Base-by-base conservation (phyloP, 2,888 invertebrate species). In the Pollenia amentaria region DNA sequence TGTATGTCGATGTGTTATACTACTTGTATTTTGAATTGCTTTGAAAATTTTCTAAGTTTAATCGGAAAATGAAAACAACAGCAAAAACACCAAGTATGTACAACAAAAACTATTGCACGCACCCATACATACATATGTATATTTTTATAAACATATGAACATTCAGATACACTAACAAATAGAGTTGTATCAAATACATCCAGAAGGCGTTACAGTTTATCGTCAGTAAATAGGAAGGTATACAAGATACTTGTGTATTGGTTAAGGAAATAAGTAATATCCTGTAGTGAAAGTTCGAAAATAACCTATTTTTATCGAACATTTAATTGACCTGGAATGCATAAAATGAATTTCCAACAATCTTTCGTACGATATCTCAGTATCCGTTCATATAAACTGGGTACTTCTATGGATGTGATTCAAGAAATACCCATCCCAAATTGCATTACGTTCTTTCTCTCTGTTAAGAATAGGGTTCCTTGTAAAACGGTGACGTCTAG, bases 141-240 rank as follows among this genome's bases (percentile, higher is more conserved):
- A 78, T 72, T 62, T 69, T 83, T 72, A 65, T 60, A 77, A 51
- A 42, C 57, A 64, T 14, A 70, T 14, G n/a, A n/a, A 67, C 11
- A 53, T 14, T 51, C 21, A 44, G 29, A 29, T 4, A 44, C 18
- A 44, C 44, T 1, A 40, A 51, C 60, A 78, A 84, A 84, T 72
- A 40, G 46, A 73, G 73, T 72, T 84, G 84, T 84, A 76, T 67
- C 72, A 42, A 84, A 70, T 80, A 72, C 40, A 77, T 84, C 87
- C 77, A 84, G 84, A 84, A 87, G 84, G 84, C 84, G 87, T 87
- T 84, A 76, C 80, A 84, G 80, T 87, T 51, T 84, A 83, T 87
- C 84, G 77, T 77, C 79, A 72, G 84, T 84, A 84, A 77, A 80
- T 72, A 67, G 65, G 18, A 78, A 84, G 72, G 72, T 78, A 78